Percentiles rank a stretch among this genome's conserved stretches.
Evolutionary conservation across 2,797 vertebrate species (phyloP).

Genomic region (Chelmon rostratus): DNA sequence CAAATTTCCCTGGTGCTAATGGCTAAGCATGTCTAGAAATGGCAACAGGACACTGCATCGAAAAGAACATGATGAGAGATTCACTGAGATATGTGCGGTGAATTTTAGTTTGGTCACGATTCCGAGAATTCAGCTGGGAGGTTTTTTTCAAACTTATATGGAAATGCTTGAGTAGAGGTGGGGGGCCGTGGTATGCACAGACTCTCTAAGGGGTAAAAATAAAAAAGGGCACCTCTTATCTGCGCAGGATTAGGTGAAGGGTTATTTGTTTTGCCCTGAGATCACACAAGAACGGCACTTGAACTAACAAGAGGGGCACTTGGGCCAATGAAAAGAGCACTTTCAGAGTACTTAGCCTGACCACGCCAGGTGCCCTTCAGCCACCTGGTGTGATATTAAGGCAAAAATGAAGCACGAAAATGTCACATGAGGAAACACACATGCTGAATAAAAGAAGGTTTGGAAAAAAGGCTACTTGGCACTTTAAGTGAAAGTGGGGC

Average conservation of each 20-base stretch:
- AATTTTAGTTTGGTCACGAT: conserved; percentile 44
- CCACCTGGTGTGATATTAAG: conserved; percentile 22
- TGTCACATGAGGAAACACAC: conserved; percentile 5
- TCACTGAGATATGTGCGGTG: conserved; percentile 39
- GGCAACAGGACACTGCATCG: conserved; percentile 55
- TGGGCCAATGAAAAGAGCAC: conserved; percentile 9
- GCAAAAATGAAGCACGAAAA: conserved; percentile 5
- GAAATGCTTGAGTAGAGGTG: conserved; percentile 29
- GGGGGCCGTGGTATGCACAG: not conserved
- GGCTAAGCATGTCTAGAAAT: conserved; percentile 60
- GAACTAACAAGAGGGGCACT: conserved; percentile 11
- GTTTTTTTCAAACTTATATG: conserved; percentile 25
- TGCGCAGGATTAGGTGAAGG: conserved; percentile 7
- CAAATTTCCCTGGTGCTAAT: conserved; percentile 64
- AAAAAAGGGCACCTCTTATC: not conserved
- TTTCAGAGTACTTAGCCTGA: conserved; percentile 26
- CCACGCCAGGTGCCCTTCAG: conserved; percentile 5
- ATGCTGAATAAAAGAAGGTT: conserved; percentile 8
- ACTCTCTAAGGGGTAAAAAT: not conserved
- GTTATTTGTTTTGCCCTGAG: conserved; percentile 12
- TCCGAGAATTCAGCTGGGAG: conserved; percentile 21
- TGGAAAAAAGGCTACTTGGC: conserved; percentile 22
- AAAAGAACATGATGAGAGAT: conserved; percentile 45
- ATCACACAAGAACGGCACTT: conserved; percentile 30
- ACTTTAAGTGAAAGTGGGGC: conserved; percentile 6